These are phyloP conservation scores for Saturnia japonica DNA, from an alignment of 2,888 invertebrate species.

Conservation along the genomic window DNA sequence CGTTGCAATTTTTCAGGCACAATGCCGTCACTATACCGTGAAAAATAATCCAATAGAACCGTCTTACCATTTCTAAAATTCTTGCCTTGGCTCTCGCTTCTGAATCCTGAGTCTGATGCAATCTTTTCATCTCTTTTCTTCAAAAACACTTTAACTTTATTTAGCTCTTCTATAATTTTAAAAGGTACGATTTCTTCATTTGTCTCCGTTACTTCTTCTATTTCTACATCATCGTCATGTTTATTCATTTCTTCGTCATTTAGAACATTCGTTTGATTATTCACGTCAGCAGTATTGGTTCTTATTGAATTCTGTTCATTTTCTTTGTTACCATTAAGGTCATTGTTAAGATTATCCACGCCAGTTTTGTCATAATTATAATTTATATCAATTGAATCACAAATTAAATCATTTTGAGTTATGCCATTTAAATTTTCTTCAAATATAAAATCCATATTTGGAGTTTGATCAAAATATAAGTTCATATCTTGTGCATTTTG, in stretches of 20 bases:
- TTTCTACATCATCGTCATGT: conserved; percentile 25
- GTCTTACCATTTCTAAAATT: conserved; percentile 31
- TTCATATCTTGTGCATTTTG: conserved; percentile 26
- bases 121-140: conserved; percentile 38
- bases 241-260: conserved; percentile 7
- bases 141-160: conserved; percentile 55
- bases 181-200: conserved; percentile 52
- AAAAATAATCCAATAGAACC: conserved; percentile 4
- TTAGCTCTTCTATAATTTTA: conserved; percentile 67
- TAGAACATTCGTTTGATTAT: not conserved
- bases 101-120: conserved; percentile 58
- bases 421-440: not conserved
- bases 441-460: conserved; percentile 4
- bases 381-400: conserved; percentile 5
- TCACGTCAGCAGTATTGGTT: not conserved
- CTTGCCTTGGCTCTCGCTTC: conserved; percentile 52
- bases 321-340: not conserved
- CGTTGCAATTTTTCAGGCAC: too few species aligned
- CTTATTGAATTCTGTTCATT: not conserved
- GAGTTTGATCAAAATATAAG: conserved; percentile 27
- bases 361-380: not conserved
- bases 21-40: too few species aligned
- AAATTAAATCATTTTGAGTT: not conserved
- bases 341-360: not conserved
- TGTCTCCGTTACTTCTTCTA: conserved; percentile 26